Conservation (phyloP, 2,888 invertebrate genomes). For the Cecidostiba fungosa region DNA sequence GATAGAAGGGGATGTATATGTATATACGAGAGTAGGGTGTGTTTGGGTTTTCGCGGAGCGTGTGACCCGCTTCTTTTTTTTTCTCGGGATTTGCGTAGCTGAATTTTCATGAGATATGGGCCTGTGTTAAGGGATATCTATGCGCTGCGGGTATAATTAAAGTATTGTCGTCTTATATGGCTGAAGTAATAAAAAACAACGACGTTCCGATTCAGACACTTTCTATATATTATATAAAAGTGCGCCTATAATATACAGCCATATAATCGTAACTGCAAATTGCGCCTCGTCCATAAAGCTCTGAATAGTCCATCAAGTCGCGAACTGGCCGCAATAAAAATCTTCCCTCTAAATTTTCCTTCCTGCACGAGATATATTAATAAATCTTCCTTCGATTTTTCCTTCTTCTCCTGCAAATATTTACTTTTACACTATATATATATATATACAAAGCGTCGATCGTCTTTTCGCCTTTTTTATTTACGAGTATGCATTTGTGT, state of each 20-base stretch:
- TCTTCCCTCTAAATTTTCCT: slow-evolving; percentile 15
- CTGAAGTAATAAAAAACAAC: too few relatives aligned
- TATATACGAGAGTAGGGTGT: neutral
- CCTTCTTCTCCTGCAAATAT: neutral
- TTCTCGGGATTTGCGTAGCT: neutral
- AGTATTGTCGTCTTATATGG: neutral
- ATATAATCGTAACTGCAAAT: slow-evolving; percentile 16
- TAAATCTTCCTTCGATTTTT: neutral
- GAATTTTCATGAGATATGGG: neutral
- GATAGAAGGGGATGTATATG: neutral
- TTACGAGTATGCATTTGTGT: too few relatives aligned
- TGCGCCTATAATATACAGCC: neutral
- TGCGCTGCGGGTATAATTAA: neutral
- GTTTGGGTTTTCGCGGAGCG: slow-evolving; percentile 2
- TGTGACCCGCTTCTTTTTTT: neutral
- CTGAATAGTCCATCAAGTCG: neutral
- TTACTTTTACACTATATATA: neutral
- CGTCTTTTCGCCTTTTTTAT: too few relatives aligned
- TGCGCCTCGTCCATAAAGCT: neutral
- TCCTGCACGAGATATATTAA: neutral
- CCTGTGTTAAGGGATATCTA: neutral
- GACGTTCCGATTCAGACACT: too few relatives aligned
- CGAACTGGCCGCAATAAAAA: slow-evolving; percentile 20
- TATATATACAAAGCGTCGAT: too few relatives aligned
- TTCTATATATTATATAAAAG: neutral